Evolutionary conservation across 2,888 invertebrate genomes (phyloP), one percentile per base, ranked within the genome.

Genomic region (Lepidochrysops patricia): DNA sequence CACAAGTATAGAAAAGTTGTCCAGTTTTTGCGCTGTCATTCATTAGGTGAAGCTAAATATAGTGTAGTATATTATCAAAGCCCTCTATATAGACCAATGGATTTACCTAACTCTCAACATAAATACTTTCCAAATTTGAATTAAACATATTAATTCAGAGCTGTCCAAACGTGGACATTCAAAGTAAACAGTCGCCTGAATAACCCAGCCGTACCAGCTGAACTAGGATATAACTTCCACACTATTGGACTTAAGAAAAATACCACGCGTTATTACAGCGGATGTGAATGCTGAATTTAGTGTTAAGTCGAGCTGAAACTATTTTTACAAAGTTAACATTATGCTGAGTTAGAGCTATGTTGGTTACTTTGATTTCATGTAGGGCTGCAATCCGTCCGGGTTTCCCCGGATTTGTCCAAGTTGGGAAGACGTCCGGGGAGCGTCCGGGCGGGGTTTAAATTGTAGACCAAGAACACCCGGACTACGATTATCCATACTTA

Each of bases 101-200:
- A n/a, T n/a, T n/a, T n/a, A n/a, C n/a, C n/a, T n/a, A 43, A 23
- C 43, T 43, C 4, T 4, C 6, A 7, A 29, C 6, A 29, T 9
- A 34, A 34, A 34, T 43, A 43, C 12, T 9, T 19, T 43, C 19
- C 7, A 29, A 29, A 64, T 66, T 62, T 60, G 61, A 62, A 61
- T 61, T 64, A 60, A 61, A 64, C 66, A 62, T 68, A 62, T 63
- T 57, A n/a, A 62, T 66, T 67, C 62, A 63, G 60, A 62, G 62
- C 67, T 68, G 65, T 65, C 65, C 67, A 68, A 67, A 66, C 67
- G 66, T 68, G 65, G 67, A 67, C 65, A 63, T 65, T 64, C 60
- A 63, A 61, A 63, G 65, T 65, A 66, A 67, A 68, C 65, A 68
- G 66, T 64, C 62, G 64, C 64, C 63, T 63, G 37, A 65, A 67